Conservation (phyloP, 1,140 invertebrate species). For the Trichonephila clavata region DNA sequence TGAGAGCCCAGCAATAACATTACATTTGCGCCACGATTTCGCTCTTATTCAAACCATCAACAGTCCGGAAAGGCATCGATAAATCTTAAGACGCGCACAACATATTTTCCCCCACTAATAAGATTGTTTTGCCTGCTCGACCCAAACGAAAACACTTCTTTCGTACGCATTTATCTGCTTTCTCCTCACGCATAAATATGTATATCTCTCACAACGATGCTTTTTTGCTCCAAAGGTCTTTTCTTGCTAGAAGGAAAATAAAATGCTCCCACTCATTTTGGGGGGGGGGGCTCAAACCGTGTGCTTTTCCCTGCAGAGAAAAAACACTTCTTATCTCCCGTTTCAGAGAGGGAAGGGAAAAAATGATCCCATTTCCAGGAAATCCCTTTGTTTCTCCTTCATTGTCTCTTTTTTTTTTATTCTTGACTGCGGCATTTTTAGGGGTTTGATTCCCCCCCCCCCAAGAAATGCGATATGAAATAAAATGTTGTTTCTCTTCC, state of each 20-base stretch:
- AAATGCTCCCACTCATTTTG: not conserved
- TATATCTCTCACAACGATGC: not conserved
- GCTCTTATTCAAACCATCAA: too few relatives aligned
- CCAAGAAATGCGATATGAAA: not conserved
- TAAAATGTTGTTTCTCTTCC: not conserved
- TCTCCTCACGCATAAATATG: not conserved
- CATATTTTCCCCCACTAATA: too few relatives aligned
- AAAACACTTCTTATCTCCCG: not conserved
- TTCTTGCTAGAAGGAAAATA: not conserved
- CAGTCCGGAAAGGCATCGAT: too few relatives aligned
- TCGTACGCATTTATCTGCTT: not conserved
- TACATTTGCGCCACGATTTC: too few relatives aligned
- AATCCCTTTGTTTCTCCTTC: not conserved
- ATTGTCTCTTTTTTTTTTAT: not conserved
- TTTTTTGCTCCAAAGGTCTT: too few relatives aligned
- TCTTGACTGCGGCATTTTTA: not conserved
- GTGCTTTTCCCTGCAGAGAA: not conserved
- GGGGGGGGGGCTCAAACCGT: not conserved
- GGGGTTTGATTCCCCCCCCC: not conserved
- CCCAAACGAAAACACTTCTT: not conserved
- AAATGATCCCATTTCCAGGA: not conserved
- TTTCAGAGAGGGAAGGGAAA: not conserved
- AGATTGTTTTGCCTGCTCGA: not conserved
- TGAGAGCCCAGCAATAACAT: too few relatives aligned
- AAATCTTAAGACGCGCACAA: too few relatives aligned